Evolutionary conservation across 1,140 invertebrate species (phyloP).

Genomic region (Leptinotarsa texana): DNA sequence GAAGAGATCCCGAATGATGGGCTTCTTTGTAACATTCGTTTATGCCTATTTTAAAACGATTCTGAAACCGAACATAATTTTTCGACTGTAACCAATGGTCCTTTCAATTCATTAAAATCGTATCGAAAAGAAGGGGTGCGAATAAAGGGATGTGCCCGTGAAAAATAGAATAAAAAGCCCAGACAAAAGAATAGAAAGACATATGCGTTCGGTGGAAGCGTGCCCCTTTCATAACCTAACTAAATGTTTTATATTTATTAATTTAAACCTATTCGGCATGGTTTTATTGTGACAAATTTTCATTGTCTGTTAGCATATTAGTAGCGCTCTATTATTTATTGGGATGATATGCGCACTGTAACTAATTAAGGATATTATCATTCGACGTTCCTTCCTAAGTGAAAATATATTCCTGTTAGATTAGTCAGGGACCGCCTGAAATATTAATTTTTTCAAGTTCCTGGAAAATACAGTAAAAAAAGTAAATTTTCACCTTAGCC

Average conservation of each 20-base stretch:
- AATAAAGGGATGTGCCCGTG: slow-evolving; percentile 26
- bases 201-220: slow-evolving; percentile 10
- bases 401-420: no score
- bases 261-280: slow-evolving; percentile 14
- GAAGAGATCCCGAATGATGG: not conserved
- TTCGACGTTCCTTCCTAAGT: not conserved
- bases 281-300: slow-evolving; percentile 1
- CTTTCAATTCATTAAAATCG: slow-evolving; percentile 24
- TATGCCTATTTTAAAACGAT: slow-evolving; percentile 16
- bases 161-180: slow-evolving; percentile 19
- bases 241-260: slow-evolving; percentile 16
- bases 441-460: no score
- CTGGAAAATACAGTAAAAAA: no score
- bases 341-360: not conserved
- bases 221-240: slow-evolving; percentile 1
- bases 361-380: not conserved
- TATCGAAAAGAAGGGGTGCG: slow-evolving; percentile 24
- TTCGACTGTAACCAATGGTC: slow-evolving; percentile 20
- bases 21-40: not conserved
- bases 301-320: not conserved
- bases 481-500: no score
- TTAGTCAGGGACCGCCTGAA: no score
- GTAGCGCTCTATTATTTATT: slow-evolving; percentile 10
- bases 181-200: slow-evolving; percentile 23
- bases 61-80: slow-evolving; percentile 24